These are phyloP conservation scores for Pseudois nayaur DNA, from an alignment of 2,113 vertebrate genomes.

Conservation along the genomic window DNA sequence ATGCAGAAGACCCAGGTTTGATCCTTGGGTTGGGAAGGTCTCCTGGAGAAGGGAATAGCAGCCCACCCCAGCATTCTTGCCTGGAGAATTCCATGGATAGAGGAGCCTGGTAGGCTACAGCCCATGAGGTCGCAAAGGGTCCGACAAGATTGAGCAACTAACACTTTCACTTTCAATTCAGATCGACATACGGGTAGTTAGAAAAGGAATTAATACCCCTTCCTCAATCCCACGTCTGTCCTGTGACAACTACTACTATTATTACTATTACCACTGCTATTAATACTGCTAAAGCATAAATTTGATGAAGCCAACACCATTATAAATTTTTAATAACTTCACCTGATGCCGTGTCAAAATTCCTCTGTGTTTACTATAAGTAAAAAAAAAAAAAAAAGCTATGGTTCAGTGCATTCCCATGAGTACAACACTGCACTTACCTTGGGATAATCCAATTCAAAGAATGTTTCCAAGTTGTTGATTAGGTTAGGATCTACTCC, in stretches of 20 bases:
- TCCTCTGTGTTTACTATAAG: background rate
- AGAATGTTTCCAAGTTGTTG: constrained; percentile 98
- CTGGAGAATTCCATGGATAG: background rate
- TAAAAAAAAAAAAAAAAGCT: background rate
- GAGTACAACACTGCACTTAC: constrained; percentile 73
- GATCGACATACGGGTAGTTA: background rate
- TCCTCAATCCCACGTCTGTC: background rate
- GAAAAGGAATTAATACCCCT: background rate
- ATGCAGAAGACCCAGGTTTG: background rate
- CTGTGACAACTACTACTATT: background rate
- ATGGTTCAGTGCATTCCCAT: background rate
- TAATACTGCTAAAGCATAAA: background rate
- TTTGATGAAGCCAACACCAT: background rate
- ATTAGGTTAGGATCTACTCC: constrained; percentile 96
- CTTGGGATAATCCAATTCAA: constrained; percentile 96
- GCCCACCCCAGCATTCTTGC: background rate
- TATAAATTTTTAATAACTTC: background rate
- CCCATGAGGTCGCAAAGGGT: rapidly evolving
- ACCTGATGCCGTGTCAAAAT: background rate
- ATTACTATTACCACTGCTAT: background rate
- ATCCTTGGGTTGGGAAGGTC: background rate
- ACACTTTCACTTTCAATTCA: background rate
- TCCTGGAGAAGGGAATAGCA: background rate
- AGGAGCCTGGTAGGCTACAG: background rate
- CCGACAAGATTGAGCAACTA: background rate